Evolutionary conservation across 2,888 invertebrate species (phyloP), one percentile per base, ranked within the genome.

Genomic region (Exocentrus adspersus): DNA sequence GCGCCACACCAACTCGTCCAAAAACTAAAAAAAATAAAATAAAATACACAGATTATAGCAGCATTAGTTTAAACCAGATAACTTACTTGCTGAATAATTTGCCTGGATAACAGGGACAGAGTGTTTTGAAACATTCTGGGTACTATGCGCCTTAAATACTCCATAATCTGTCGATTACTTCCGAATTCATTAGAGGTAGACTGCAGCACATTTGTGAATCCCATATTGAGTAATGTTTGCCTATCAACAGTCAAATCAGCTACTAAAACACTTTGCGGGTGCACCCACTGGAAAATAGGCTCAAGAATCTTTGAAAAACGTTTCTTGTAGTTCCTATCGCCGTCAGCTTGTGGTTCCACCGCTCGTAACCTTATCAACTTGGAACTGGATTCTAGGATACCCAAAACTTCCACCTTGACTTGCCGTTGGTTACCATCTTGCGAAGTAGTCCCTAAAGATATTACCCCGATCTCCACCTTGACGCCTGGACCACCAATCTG

Each of bases 101-200:
- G 92, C 48, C 93, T 86, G 1, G 92, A 93, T 0, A 95, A 83
- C 68, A 94, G 80, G 7, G 93, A 93, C 5, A 95, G 81, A 0
- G 94, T 94, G 72, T 93, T 94, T 84, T 94, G 92, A 83, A 95
- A 95, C 94, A 95, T 94, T 75, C 94, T 87, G 0, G 95, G 95
- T 1, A 95, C 93, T 57, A 94, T 92, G 67, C 92, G 87, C 24
- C 94, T 85, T 68, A 95, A 82, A 78, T 95, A 95, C 76, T 94
- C 93, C 95, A 95, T 95, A 5, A 95, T 91, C 58, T 77, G 76
- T 50, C 79, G 46, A 76, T 83, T 77, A 68, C 83, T 64, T n/a
- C 60, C 67, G 75, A 85, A 76, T 76, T 89, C 84, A 14, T 79
- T 80, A 10, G 84, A 80, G 1, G 85, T 82, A 0, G 82, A 83